Evolutionary conservation across 2,113 vertebrate genomes (phyloP), one percentile per base, ranked within the genome.

Genomic region (Monarcha castaneiventris): DNA sequence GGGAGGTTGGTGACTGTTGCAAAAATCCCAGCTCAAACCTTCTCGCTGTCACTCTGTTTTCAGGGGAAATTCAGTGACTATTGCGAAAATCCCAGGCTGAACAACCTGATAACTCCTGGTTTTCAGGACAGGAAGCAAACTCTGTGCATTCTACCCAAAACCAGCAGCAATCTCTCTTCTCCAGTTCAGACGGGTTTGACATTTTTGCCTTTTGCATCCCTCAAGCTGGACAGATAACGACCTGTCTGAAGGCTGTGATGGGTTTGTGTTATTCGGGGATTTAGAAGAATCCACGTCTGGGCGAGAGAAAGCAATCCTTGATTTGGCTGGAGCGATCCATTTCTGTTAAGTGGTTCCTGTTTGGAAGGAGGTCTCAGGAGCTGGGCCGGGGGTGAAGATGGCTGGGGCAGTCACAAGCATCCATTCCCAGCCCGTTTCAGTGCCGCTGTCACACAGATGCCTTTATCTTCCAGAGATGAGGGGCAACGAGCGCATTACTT

Each of bases 1-100:
- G 83, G 75, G 82, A 91, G 68, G 89, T 30, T 85, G 75, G 93
- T 85, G 59, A 52, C 51, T 91, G 62, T 77, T 93, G 75, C 90
- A 93, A 86, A 96, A 97, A 94, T 93, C 92, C 95, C 75, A 56
- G 94, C 91, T 96, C 94, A 97, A 81, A 77, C 83, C 51, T 92
- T 56, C 76, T 62, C 3, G 2, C 95, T 87, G 86, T 95, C 96
- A 92, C 55, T 93, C 64, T 86, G 23, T 59, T 88, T 92, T 85
- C 94, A 73, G 73, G 22, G 23, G n/a, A 63, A 91, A 89, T 46
- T 75, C 93, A 64, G 91, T 82, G 64, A 68, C 84, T 92, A 13
- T 71, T 91, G 68, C 0, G 0, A 87, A 96, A 95, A 96, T 68
- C 66, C 80, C 64, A 69, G 76, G 77, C 95, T 94, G 90, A 95